Evolutionary conservation across 2,888 invertebrate species (phyloP).

Genomic region (Caenorhabditis imperialis): DNA sequence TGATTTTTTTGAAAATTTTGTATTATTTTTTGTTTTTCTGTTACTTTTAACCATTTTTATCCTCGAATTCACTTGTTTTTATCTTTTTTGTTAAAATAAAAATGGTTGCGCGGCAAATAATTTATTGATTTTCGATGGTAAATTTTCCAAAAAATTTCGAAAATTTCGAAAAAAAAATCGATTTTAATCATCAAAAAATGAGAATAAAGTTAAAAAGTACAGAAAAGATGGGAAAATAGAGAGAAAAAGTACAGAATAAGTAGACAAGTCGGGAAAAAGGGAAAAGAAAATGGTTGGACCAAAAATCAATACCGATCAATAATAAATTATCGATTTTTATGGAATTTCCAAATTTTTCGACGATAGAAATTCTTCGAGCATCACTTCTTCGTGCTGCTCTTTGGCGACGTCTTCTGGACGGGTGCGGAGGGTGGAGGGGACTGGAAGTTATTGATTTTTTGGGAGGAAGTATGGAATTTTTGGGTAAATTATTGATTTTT

Average conservation of each 20-base stretch:
- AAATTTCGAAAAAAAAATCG: too few relatives aligned
- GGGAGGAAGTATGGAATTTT: too few relatives aligned
- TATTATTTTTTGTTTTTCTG: background rate
- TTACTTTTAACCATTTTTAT: background rate
- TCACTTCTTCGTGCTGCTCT: slow-evolving; percentile 64
- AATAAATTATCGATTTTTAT: slow-evolving; percentile 5
- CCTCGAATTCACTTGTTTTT: background rate
- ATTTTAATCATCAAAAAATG: too few relatives aligned
- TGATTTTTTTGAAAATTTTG: background rate
- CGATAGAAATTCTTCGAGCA: slow-evolving; percentile 67
- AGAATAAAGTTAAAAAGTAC: too few relatives aligned
- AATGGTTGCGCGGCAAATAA: too few relatives aligned
- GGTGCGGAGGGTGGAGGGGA: slow-evolving; percentile 27
- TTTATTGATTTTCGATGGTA: too few relatives aligned
- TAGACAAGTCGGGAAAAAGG: background rate
- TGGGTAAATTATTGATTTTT: too few relatives aligned
- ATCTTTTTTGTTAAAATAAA: too few relatives aligned
- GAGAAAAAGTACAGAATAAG: background rate
- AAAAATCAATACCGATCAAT: too few relatives aligned
- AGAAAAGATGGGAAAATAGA: slow-evolving; percentile 1
- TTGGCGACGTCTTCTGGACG: slow-evolving; percentile 57
- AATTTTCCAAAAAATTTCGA: too few relatives aligned
- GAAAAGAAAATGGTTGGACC: slow-evolving; percentile 10
- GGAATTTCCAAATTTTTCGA: slow-evolving; percentile 37
- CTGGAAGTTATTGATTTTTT: too few relatives aligned